Percentiles rank a stretch among this genome's conserved stretches.
Evolutionary conservation across 1,140 invertebrate genomes (phyloP).

Genomic region (Adoxophyes honmai): DNA sequence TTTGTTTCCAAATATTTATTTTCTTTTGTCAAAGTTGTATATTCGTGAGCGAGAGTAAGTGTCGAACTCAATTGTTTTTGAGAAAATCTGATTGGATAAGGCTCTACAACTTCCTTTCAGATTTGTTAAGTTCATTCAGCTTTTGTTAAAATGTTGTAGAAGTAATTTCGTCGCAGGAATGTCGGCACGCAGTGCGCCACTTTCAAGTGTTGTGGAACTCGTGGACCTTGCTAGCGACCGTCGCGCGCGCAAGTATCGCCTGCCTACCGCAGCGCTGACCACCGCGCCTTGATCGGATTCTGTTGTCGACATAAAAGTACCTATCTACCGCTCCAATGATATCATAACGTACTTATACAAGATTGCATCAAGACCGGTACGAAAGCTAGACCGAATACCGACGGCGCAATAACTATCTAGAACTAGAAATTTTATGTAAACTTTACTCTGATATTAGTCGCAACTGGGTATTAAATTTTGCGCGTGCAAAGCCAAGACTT

Average conservation of each 20-base stretch:
- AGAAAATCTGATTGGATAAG: too few species aligned
- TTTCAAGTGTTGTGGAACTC: slow-evolving; percentile 52
- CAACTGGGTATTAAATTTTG: too few species aligned
- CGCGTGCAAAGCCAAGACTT: too few species aligned
- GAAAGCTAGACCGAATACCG: slow-evolving; percentile 1
- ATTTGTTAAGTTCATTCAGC: too few species aligned
- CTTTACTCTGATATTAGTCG: too few species aligned
- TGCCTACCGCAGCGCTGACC: slow-evolving; percentile 6
- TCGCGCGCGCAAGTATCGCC: not conserved
- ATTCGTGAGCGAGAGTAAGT: too few species aligned
- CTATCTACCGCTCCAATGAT: not conserved
- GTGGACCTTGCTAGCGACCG: slow-evolving; percentile 37
- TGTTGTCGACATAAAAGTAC: slow-evolving; percentile 8
- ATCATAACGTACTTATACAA: slow-evolving; percentile 11
- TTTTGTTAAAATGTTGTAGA: too few species aligned
- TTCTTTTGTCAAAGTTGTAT: too few species aligned
- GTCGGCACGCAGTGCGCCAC: slow-evolving; percentile 27
- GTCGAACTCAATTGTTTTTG: too few species aligned
- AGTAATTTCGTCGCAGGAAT: slow-evolving; percentile 26
- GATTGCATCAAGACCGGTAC: slow-evolving; percentile 12
- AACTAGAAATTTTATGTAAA: slow-evolving; percentile 7
- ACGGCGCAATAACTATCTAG: not conserved
- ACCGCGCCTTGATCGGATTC: slow-evolving; percentile 3
- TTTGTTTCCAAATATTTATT: too few species aligned
- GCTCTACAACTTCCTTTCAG: too few species aligned